Evolutionary conservation across 2,113 vertebrate species (phyloP), one percentile per base, ranked within the genome.

Genomic region (Pimephales promelas): DNA sequence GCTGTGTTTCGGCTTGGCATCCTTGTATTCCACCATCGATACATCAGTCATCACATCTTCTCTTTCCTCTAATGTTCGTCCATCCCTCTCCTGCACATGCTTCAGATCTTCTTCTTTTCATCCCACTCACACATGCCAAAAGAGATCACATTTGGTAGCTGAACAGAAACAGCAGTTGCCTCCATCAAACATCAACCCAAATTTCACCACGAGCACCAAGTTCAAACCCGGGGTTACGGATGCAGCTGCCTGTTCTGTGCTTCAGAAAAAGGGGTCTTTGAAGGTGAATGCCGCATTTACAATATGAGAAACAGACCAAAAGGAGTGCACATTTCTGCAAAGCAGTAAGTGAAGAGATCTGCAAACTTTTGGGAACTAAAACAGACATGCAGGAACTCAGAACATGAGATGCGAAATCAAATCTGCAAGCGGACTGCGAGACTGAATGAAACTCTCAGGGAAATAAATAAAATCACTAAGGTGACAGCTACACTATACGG

Each of bases 61-160:
- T 79, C 59, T 77, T 36, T 8, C 52, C 31, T 57, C 71, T 49
- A 24, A 68, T 62, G 45, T 47, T 34, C 28, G 40, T 73, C 64
- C 59, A 79, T 31, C 45, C 54, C 81, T 64, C 26, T 22, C 79
- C 22, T 4, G 18, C 52, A 54, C 56, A n/a, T 52, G 61, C 76
- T 74, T 16, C 40, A 68, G 57, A 73, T 59, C 40, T 47, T 57
- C 80, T 31, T 71, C 62, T 78, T 75, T 71, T 54, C 74, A 86
- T 49, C 71, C 82, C 86, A 84, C 82, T 84, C 82, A 62, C 64
- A 73, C 59, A 61, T 70, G 31, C 72, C 79, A 82, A 72, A 36
- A 75, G 83, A 87, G 82, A 80, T 34, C 62, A 45, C 45, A 82
- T 70, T 83, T 84, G 83, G 86, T 83, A 84, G 81, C 70, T 45